Conservation (phyloP, 2,113 vertebrate species). For the Leptosomus discolor region DNA sequence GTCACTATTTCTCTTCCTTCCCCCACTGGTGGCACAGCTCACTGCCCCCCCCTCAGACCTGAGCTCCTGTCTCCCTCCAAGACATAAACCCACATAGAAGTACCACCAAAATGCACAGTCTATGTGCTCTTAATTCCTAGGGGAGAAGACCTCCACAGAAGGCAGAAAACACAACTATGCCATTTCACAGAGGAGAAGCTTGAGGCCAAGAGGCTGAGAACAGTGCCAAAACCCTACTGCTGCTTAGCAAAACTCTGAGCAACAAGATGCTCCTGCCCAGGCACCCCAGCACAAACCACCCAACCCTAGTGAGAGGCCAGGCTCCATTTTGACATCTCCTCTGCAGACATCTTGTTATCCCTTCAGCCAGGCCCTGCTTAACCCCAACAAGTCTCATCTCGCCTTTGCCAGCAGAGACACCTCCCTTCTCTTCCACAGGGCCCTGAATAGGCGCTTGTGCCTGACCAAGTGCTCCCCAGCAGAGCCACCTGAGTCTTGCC, state of each 20-base stretch:
- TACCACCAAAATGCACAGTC: background rate
- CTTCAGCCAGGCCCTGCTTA: conserved; percentile 31
- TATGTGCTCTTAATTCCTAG: background rate
- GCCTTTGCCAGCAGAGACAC: background rate
- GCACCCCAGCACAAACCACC: background rate
- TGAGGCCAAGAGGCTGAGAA: background rate
- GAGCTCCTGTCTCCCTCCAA: background rate
- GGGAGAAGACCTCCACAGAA: background rate
- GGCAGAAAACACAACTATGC: background rate
- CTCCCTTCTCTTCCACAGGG: background rate
- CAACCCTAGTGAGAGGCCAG: background rate
- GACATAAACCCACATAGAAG: background rate
- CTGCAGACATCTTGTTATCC: conserved; percentile 47
- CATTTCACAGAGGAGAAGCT: background rate
- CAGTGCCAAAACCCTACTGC: background rate
- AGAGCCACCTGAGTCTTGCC: background rate
- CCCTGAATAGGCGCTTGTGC: background rate
- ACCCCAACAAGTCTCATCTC: conserved; percentile 34
- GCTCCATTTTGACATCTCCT: conserved; percentile 43
- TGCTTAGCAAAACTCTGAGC: background rate
- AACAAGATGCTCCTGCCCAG: background rate
- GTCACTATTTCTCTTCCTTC: background rate
- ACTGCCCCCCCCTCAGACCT: background rate
- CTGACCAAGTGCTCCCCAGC: background rate
- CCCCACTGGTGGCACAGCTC: background rate